Base-by-base conservation (phyloP, 2,888 invertebrate genomes). In the Polyommatus icarus region DNA sequence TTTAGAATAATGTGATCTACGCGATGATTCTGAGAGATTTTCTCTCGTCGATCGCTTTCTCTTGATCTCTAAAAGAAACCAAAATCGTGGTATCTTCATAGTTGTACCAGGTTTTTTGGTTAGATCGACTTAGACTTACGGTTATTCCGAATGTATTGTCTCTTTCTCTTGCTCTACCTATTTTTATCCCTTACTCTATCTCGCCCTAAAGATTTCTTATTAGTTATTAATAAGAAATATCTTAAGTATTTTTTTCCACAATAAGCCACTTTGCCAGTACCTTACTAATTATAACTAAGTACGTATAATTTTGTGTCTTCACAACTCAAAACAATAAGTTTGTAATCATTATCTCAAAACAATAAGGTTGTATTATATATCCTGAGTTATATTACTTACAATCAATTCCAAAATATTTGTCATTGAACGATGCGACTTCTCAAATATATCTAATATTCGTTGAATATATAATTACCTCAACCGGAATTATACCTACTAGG, bases 1-100 rank as follows among this genome's bases (percentile, higher is more conserved):
- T 67, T 67, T 67, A 67, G 61, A 67, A 67, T 67, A 67, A 29
- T 67, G 61, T 5, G 61, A 67, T 67, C 24, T 24, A 67, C 61
- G 61, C 12, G 24, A 12, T 67, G 61, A 29, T 67, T 61, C 61
- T 3, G 59, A 8, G 20, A 59, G 59, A 20, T 59, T 59, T n/a
- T 59, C 20, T 59, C 20, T 8, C 10, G 59, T 20, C 20, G 3
- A 59, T 8, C 20, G 20, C 59, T n/a, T 20, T 20, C 59, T 57
- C 59, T 54, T 18, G 18, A 54, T 54, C 54, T 4, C 15, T 54
- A 54, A 50, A 12, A 54, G 15, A 54, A 54, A 54, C 20, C 5
- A 59, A 59, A 59, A 59, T 2, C 3, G 15, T 54, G 15, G 54
- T 54, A 54, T 54, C 15, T 54, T 18, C 8, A 54, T 54, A 54